These are phyloP conservation scores for Eubasilissa splendida DNA, from an alignment of 2,888 invertebrate species.

Conservation along the genomic window DNA sequence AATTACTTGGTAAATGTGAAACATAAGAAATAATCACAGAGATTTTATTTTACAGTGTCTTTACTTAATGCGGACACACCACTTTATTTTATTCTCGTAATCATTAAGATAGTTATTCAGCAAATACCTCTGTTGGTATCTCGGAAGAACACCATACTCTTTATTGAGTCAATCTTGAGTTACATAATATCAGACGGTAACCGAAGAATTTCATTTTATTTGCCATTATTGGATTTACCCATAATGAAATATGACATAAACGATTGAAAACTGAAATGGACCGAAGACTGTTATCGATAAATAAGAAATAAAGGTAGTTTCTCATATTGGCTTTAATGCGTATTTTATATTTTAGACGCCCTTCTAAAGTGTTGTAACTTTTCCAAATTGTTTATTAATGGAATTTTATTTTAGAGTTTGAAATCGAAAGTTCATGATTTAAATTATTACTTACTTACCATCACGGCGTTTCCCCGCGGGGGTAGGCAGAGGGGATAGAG, in stretches of 20 bases:
- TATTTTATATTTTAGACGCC: no score
- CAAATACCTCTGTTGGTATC: not conserved
- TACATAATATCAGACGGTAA: not conserved
- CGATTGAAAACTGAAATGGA: not conserved
- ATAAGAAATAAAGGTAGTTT: not conserved
- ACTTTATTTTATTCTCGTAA: not conserved
- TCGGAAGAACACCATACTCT: conserved; percentile 5
- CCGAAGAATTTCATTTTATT: not conserved
- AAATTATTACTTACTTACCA: no score
- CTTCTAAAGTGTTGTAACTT: no score
- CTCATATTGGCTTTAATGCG: no score
- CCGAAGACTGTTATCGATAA: not conserved
- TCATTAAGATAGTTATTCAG: not conserved
- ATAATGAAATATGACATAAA: conserved; percentile 13
- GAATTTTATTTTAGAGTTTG: no score
- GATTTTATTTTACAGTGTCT: not conserved
- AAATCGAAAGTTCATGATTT: no score
- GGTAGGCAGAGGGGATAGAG: no score
- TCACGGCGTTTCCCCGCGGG: no score
- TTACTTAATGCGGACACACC: not conserved
- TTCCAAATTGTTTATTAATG: no score
- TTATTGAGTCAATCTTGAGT: conserved; percentile 1
- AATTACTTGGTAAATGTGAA: no score
- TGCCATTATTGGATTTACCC: not conserved
- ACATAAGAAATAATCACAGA: no score